Conservation (phyloP, 1,140 invertebrate species). For the Doryteuthis pealeii region DNA sequence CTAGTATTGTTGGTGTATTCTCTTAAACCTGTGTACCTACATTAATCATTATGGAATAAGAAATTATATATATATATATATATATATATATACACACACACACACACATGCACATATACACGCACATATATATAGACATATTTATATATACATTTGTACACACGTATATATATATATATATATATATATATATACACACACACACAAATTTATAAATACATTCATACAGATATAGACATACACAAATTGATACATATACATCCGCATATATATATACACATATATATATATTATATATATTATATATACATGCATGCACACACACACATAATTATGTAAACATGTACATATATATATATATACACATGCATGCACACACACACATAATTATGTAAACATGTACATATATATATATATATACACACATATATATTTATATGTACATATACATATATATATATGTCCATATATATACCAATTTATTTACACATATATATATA, state of each 20-base stretch:
- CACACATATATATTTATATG: neutral
- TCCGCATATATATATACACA: neutral
- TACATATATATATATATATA: neutral
- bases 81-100: neutral
- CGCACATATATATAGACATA: too few relatives aligned
- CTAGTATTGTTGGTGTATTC: too few relatives aligned
- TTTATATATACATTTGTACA: neutral
- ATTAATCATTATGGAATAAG: neutral
- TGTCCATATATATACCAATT: neutral
- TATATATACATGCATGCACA: neutral
- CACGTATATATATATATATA: neutral
- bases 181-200: constrained; percentile 7
- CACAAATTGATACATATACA: neutral
- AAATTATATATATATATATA: neutral
- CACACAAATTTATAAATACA: neutral
- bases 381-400: neutral
- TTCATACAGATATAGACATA: neutral
- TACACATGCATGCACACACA: neutral
- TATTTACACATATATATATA: neutral
- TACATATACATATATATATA: neutral
- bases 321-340: neutral
- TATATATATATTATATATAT: neutral
- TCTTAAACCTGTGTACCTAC: too few relatives aligned
- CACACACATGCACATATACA: neutral
- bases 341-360: neutral